Conservation (phyloP, 2,797 vertebrate genomes). For the Gambusia yucatana region DNA sequence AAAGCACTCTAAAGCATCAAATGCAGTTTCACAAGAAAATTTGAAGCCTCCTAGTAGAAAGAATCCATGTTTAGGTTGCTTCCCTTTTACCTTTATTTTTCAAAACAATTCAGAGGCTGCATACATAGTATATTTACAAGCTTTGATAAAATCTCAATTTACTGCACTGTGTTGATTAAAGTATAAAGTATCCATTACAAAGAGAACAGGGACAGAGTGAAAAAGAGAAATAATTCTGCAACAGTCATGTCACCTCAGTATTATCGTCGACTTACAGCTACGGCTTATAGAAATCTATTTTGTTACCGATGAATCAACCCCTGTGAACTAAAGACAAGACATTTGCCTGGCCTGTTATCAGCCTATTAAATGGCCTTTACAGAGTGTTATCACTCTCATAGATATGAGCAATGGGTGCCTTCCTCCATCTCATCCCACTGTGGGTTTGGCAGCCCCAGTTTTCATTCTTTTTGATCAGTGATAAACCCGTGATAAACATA, state of each 20-base stretch:
- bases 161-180: conserved; percentile 6
- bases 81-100: background rate
- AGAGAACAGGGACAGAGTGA: background rate
- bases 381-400: conserved; percentile 5
- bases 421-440: background rate
- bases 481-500: conserved; percentile 13
- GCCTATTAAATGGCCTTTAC: conserved; percentile 4
- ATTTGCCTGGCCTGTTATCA: conserved; percentile 15
- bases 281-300: conserved; percentile 7
- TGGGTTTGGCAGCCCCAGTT: background rate
- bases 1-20: background rate
- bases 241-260: background rate
- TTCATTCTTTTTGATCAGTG: conserved; percentile 9
- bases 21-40: background rate
- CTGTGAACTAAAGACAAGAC: conserved; percentile 7
- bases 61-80: background rate
- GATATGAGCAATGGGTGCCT: conserved; percentile 1
- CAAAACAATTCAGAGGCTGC: background rate
- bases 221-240: background rate
- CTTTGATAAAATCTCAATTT: background rate
- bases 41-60: background rate
- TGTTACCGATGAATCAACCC: conserved; percentile 15
- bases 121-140: background rate
- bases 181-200: conserved; percentile 4
- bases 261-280: conserved; percentile 12